Evolutionary conservation across 2,113 vertebrate species (phyloP).

Genomic region (Phocoena phocoena): DNA sequence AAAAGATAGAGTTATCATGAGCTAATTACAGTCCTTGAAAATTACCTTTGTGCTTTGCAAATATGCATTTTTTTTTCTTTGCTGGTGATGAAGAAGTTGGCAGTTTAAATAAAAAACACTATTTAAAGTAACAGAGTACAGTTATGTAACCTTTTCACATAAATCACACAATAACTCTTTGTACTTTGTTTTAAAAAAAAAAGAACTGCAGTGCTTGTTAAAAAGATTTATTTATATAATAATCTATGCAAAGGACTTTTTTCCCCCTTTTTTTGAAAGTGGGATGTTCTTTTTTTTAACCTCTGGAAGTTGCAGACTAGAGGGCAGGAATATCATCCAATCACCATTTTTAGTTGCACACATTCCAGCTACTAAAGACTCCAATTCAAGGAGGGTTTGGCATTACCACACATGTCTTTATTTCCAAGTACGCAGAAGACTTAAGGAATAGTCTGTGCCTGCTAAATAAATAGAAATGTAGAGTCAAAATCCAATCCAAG

Average conservation of each 20-base stretch:
- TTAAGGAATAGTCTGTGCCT: background rate
- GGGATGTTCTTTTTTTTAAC: conserved; percentile 57
- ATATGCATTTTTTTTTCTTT: conserved; percentile 71
- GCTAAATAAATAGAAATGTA: conserved; percentile 20
- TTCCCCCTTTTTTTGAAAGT: conserved; percentile 67
- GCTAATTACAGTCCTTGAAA: conserved; percentile 86
- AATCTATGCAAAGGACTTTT: conserved; percentile 80
- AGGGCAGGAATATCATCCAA: conserved; percentile 55
- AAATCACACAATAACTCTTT: conserved; percentile 85
- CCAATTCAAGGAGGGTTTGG: background rate
- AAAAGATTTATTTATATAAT: conserved; percentile 82
- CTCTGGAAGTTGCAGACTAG: conserved; percentile 54
- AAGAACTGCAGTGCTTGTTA: conserved; percentile 72
- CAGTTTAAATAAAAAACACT: conserved; percentile 86
- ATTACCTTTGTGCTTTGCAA: conserved; percentile 85
- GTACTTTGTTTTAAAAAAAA: conserved; percentile 75
- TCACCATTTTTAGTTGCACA: conserved; percentile 2
- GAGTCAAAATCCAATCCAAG: background rate
- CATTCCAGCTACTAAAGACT: background rate
- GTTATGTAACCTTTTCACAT: conserved; percentile 88
- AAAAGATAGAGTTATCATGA: conserved; percentile 83
- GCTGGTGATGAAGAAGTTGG: conserved; percentile 82
- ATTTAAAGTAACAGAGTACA: conserved; percentile 89
- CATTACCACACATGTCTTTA: background rate
- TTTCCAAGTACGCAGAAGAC: conserved; percentile 10